These are phyloP conservation scores for Catalaphyllia jardinei DNA, from an alignment of 64 coral and sea anemone species.

Conservation along the genomic window DNA sequence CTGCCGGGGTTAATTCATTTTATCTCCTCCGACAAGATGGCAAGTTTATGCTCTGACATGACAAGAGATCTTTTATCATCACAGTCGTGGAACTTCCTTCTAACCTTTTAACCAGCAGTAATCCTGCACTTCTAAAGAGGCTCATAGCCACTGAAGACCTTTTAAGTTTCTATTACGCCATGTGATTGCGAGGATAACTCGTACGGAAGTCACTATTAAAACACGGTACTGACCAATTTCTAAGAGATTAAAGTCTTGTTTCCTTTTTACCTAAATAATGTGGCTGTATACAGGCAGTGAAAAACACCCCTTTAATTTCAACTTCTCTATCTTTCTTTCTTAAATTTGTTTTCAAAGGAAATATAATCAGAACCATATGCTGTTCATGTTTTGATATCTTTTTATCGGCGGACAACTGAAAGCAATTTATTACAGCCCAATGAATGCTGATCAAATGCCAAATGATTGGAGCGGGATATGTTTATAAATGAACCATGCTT, in stretches of 20 bases:
- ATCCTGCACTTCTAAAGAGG: not conserved
- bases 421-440: too few relatives aligned
- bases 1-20: not conserved
- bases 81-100: not conserved
- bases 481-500: not conserved
- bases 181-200: not conserved
- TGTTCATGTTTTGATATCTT: too few relatives aligned
- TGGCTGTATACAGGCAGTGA: too few relatives aligned
- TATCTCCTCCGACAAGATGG: not conserved
- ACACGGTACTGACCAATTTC: not conserved
- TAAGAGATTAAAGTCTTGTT: not conserved
- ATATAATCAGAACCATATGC: too few relatives aligned
- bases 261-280: too few relatives aligned
- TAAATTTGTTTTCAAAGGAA: too few relatives aligned
- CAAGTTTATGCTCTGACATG: not conserved
- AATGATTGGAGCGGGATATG: not conserved
- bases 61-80: not conserved
- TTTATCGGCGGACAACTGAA: too few relatives aligned
- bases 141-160: not conserved
- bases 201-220: not conserved
- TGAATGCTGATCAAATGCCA: constrained; percentile 3
- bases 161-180: not conserved
- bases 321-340: too few relatives aligned
- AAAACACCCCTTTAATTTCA: too few relatives aligned
- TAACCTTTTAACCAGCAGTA: not conserved